phyloP scores from a whole-genome alignment of 1,140 invertebrate genomes.

The Apis florea region DNA sequence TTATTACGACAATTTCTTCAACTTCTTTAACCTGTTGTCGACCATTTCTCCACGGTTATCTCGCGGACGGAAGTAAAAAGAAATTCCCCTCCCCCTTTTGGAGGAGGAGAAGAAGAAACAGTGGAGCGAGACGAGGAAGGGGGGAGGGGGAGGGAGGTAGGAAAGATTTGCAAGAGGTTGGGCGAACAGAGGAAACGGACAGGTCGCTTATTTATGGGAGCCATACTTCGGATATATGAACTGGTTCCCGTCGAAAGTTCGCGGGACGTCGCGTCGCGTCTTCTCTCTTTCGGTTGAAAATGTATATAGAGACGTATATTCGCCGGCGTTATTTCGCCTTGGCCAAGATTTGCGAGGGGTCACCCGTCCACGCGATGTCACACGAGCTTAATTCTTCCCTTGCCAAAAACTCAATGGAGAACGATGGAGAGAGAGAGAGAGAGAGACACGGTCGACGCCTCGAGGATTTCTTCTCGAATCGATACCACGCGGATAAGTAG shows the following conservation, averaged over 20 bases:
- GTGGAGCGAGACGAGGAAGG: constrained; percentile 20
- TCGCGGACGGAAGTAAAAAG: too few relatives aligned
- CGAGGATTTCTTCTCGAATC: background rate
- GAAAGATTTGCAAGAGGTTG: constrained; percentile 65
- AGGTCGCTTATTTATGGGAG: constrained; percentile 80
- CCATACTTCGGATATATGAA: constrained; percentile 81
- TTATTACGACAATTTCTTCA: too few relatives aligned
- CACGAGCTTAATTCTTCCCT: constrained; percentile 72
- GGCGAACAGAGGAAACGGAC: constrained; percentile 77
- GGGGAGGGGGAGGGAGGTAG: constrained; percentile 34
- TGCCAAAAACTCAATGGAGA: constrained; percentile 4
- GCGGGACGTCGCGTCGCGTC: constrained; percentile 76
- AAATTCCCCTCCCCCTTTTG: too few relatives aligned
- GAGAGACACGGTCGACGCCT: too few relatives aligned
- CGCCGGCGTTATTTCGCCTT: constrained; percentile 64
- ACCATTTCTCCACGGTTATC: too few relatives aligned
- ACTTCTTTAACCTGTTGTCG: too few relatives aligned
- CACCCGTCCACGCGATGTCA: constrained; percentile 67
- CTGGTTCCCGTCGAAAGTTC: constrained; percentile 80
- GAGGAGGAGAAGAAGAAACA: background rate
- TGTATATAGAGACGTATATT: constrained; percentile 76
- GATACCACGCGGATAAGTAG: too few relatives aligned
- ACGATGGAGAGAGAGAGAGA: background rate
- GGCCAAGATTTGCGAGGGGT: constrained; percentile 73
- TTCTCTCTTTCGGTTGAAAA: constrained; percentile 74